phyloP scores from a whole-genome alignment of 2,113 vertebrate genomes.

The Lichenostomus cassidix region DNA sequence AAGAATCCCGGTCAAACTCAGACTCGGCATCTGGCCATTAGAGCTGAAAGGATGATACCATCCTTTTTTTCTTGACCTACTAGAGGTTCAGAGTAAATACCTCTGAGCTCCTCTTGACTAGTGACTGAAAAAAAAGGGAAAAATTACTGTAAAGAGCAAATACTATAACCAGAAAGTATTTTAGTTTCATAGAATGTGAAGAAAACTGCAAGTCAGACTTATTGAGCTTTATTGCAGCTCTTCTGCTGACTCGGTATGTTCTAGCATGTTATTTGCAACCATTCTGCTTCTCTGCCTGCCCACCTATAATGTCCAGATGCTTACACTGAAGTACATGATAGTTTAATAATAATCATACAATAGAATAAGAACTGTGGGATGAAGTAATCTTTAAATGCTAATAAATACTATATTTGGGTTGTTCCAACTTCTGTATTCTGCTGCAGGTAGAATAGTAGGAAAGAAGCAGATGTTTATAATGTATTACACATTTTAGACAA shows the following conservation, averaged over 20 bases:
- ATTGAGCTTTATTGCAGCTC: not conserved
- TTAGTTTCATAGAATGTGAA: not conserved
- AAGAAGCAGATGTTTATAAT: not conserved
- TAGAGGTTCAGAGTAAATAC: not conserved
- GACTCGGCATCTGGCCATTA: not conserved
- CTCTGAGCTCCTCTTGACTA: not conserved
- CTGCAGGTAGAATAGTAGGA: not conserved
- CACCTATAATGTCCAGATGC: not conserved
- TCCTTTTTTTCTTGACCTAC: not conserved
- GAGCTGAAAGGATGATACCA: not conserved
- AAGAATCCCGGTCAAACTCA: not conserved
- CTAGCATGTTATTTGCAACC: not conserved
- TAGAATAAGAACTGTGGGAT: not conserved
- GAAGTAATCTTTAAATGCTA: not conserved
- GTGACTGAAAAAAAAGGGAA: not conserved
- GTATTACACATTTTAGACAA: not conserved
- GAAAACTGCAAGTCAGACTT: slow-evolving; percentile 1
- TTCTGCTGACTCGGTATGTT: not conserved
- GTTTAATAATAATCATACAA: not conserved
- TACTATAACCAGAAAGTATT: not conserved
- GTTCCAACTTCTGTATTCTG: not conserved
- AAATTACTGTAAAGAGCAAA: not conserved
- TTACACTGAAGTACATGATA: not conserved
- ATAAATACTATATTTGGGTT: not conserved
- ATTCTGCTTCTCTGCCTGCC: not conserved